Base-by-base conservation (phyloP, 2,797 vertebrate genomes). In the Diglossa cyanea region DNA sequence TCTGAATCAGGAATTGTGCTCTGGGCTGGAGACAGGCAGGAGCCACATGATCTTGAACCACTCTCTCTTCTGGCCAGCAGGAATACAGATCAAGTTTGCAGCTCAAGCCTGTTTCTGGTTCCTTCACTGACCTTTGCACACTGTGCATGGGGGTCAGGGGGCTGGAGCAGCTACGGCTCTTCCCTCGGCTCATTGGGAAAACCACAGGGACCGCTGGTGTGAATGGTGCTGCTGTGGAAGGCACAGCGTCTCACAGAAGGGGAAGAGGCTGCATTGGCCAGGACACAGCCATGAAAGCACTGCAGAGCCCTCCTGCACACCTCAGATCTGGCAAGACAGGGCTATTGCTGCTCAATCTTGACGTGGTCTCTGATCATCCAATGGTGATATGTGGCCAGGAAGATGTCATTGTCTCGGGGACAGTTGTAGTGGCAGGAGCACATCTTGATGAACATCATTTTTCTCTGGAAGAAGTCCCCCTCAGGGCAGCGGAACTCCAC, bases 361-460 rank as follows among this genome's bases (percentile, higher is more conserved):
- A 96, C 24, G 0, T 98, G 98, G 92, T 98, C 98, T 18, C 98
- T 98, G 0, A 92, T 95, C 98, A 98, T 98, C 85, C 93, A 96
- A 93, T 51, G 91, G 96, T 14, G 97, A 81, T 94, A 84, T 0
- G 76, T 91, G 60, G 95, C 92, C 92, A 98, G 92, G 96, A 98
- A 98, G 93, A 98, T 98, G 93, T 98, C 97, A 0, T 98, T 98
- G 89, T 98, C 98, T 3, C 90, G 96, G 4, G 98, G 98, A 39
- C 98, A 98, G 94, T 98, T 94, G 0, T 97, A 86, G 90, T 98
- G 98, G 94, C 98, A 99, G 88, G 98, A 97, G 93, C 98, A 98
- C 70, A 94, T 97, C 95, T 97, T 98, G 94, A 98, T 98, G 86
- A 98, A 97, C 98, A 99, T 98, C 98, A 99, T 98, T 95, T 98